Evolutionary conservation across 2,888 invertebrate species (phyloP).

Genomic region (Crepidodera aurea): DNA sequence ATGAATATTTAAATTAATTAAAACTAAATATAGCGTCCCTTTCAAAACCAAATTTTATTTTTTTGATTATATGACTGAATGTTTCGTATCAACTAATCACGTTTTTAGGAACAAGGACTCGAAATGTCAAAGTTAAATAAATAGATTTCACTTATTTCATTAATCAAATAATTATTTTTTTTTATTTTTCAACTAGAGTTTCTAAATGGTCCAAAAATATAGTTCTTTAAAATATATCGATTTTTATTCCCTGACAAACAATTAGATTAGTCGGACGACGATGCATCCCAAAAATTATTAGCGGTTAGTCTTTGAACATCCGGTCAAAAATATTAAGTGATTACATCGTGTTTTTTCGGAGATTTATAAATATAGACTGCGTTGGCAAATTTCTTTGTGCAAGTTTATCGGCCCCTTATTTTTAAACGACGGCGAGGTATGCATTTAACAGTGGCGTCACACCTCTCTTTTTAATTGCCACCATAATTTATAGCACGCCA

Average conservation of each 20-base stretch:
- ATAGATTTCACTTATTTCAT: no score
- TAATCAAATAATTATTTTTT: no score
- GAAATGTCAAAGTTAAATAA: no score
- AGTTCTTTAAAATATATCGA: no score
- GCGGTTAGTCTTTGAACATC: slow-evolving; percentile 29
- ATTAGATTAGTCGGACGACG: slow-evolving; percentile 8
- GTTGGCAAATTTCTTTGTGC: slow-evolving; percentile 45
- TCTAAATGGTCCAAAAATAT: no score
- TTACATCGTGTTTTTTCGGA: slow-evolving; percentile 39
- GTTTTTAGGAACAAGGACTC: no score
- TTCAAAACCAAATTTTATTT: no score
- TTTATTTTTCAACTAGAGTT: no score
- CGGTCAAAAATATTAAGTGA: slow-evolving; percentile 33
- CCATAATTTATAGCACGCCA: background rate
- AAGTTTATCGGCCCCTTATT: slow-evolving; percentile 44
- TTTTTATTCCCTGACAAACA: slow-evolving; percentile 12
- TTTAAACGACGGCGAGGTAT: slow-evolving; percentile 37
- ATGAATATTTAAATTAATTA: no score
- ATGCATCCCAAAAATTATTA: slow-evolving; percentile 9
- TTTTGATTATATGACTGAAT: no score
- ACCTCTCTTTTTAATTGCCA: background rate
- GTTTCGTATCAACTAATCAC: no score
- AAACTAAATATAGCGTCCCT: no score
- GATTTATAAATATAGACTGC: slow-evolving; percentile 43
- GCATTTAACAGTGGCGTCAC: slow-evolving; percentile 34